phyloP scores from a whole-genome alignment of 2,113 vertebrate genomes.

The Morone saxatilis region DNA sequence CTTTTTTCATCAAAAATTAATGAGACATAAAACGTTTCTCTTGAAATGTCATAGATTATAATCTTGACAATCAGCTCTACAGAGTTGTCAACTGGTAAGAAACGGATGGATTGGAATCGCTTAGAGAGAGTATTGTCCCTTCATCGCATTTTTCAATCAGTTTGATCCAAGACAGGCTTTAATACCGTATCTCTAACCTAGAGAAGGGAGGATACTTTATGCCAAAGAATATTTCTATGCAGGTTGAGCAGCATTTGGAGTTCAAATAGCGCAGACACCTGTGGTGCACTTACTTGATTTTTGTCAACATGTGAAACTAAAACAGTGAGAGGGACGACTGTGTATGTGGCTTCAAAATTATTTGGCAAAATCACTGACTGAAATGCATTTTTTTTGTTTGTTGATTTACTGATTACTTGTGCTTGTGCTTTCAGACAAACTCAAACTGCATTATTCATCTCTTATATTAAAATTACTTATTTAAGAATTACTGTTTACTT shows the following conservation, averaged over 20 bases:
- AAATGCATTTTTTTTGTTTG: slow-evolving; percentile 65
- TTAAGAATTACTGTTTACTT: slow-evolving; percentile 68
- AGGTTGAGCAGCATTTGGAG: slow-evolving; percentile 34
- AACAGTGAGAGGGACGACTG: not conserved
- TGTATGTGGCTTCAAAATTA: not conserved
- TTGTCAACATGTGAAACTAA: slow-evolving; percentile 11
- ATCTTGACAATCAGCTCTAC: not conserved
- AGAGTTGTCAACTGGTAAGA: not conserved
- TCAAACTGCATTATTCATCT: slow-evolving; percentile 83
- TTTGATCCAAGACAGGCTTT: slow-evolving; percentile 1
- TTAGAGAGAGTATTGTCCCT: not conserved
- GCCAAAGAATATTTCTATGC: slow-evolving; percentile 17
- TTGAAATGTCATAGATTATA: not conserved
- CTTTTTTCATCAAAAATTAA: not conserved
- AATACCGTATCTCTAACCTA: not conserved
- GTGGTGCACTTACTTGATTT: slow-evolving; percentile 16
- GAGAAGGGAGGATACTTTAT: not conserved
- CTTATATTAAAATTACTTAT: slow-evolving; percentile 82
- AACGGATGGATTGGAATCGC: not conserved
- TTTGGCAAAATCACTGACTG: slow-evolving; percentile 79
- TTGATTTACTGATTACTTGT: slow-evolving; percentile 89
- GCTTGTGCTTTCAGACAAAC: slow-evolving; percentile 79
- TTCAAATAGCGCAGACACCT: slow-evolving; percentile 44
- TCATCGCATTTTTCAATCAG: slow-evolving; percentile 12
- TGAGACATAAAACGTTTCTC: not conserved